phyloP scores from a whole-genome alignment of 2,113 vertebrate species.

The Myiozetetes cayanensis region DNA sequence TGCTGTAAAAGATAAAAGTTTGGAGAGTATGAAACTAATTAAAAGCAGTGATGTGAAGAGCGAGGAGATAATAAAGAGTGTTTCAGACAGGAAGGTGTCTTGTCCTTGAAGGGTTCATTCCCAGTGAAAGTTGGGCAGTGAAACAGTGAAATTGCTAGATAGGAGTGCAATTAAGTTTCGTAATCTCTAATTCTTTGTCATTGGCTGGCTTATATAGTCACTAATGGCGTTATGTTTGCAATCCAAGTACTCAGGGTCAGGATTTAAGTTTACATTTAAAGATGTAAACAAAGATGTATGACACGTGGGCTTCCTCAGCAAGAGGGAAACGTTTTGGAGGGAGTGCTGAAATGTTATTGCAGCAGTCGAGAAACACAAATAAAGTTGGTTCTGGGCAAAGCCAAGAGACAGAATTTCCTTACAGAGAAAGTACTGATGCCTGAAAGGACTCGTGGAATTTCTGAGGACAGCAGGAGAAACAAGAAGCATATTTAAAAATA shows the following conservation, averaged over 20 bases:
- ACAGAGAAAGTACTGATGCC: neutral
- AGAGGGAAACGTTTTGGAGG: neutral
- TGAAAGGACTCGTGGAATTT: slow-evolving; percentile 10
- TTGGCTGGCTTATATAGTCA: neutral
- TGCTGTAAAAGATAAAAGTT: neutral
- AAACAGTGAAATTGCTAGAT: neutral
- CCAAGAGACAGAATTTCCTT: neutral
- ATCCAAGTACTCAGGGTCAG: neutral
- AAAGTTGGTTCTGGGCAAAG: neutral
- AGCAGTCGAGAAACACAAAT: neutral
- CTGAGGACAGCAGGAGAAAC: slow-evolving; percentile 32
- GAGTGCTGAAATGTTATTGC: neutral
- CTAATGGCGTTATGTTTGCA: neutral
- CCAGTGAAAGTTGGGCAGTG: neutral
- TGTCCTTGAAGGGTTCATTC: neutral
- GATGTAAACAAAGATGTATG: neutral
- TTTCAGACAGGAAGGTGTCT: neutral
- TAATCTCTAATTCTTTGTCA: neutral
- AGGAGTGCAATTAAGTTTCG: neutral
- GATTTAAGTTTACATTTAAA: neutral
- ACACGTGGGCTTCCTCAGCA: neutral
- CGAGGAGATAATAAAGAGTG: neutral
- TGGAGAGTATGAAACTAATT: neutral
- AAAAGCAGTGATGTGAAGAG: neutral
- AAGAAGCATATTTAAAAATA: slow-evolving; percentile 38